Percentiles rank a stretch among this genome's conserved stretches.
These are phyloP conservation scores for Octopus sinensis DNA, from an alignment of 1,140 invertebrate genomes.

Conservation along the genomic window DNA sequence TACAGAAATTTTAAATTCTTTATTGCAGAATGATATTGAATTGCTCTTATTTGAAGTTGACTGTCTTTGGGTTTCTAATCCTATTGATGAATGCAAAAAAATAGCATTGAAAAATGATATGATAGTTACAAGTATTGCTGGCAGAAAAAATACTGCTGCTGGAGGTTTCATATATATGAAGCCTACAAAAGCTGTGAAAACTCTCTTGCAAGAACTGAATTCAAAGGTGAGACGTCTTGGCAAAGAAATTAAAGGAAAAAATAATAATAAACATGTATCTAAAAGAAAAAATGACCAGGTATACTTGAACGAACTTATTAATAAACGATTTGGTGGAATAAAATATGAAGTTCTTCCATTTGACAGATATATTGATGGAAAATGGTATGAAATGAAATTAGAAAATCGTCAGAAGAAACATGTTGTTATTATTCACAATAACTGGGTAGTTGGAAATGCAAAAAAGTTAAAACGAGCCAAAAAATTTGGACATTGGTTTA, in stretches of 20 bases:
- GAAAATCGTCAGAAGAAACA: conserved; percentile 10
- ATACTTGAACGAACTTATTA: neutral
- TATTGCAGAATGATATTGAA: conserved; percentile 31
- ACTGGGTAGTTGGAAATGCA: conserved; percentile 31
- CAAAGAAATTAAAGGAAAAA: conserved; percentile 22
- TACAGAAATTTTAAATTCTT: conserved; percentile 30
- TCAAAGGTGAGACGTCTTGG: conserved; percentile 25
- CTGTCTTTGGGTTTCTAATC: conserved; percentile 39
- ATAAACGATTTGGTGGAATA: conserved; percentile 19
- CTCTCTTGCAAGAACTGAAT: conserved; percentile 32
- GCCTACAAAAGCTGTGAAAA: conserved; percentile 30
- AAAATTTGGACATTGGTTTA: conserved; percentile 35
- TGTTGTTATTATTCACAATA: conserved; percentile 34
- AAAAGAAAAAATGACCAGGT: conserved; percentile 38
- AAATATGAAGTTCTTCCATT: conserved; percentile 29
- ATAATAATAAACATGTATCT: conserved; percentile 18
- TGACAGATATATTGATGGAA: conserved; percentile 35
- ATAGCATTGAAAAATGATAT: conserved; percentile 26
- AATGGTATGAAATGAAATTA: conserved; percentile 33
- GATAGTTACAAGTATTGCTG: conserved; percentile 31
- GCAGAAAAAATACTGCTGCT: conserved; percentile 24
- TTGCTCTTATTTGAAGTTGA: conserved; percentile 48
- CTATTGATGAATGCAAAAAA: conserved; percentile 27
- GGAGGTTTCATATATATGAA: conserved; percentile 39
- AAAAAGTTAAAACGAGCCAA: conserved; percentile 30